Base-by-base conservation (phyloP, 2,888 invertebrate genomes). In the Thymelicus lineola region DNA sequence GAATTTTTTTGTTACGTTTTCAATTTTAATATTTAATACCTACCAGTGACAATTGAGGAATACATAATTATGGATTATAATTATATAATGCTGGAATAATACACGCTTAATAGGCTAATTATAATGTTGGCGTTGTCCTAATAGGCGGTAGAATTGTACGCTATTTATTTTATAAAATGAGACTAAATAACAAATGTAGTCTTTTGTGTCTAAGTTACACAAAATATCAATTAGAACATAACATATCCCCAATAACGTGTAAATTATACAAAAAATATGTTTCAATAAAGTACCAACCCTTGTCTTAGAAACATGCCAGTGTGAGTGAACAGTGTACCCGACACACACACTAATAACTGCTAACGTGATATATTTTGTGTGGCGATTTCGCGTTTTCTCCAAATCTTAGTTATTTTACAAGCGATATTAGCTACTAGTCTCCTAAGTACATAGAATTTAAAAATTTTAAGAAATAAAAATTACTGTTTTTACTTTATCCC, bases 301-400 rank as follows among this genome's bases (percentile, higher is more conserved):
- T 14, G 15, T 10, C 9, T 10, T 28, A 28, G 14, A 1, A 35
- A 6, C 4, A 7, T n/a, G n/a, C 42, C 14, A 0, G 45, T 57
- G 62, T 55, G 61, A 5, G 68, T 68, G 46, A 50, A 46, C 66
- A 36, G 48, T 42, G 50, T 59, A 38, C 42, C 45, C 70, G 48
- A 73, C 73, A 71, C 68, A 78, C 78, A 83, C 80, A 82, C 81
- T 77, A 76, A 78, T 60, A 71, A 50, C 78, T 80, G 81, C 82
- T 85, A 85, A 84, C 86, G 85, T 86, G 86, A 87, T 84, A 83
- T 78, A 81, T 81, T 79, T 81, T 86, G 86, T 81, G 81, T 84
- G 82, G 72, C 75, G 68, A 75, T 73, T 74, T 74, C 67, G 58
- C 69, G 57, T 63, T 58, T 58, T 58, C 58, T 48, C 57, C 57